These are phyloP conservation scores for Sympetrum striolatum DNA, from an alignment of 2,888 invertebrate species.

Conservation along the genomic window DNA sequence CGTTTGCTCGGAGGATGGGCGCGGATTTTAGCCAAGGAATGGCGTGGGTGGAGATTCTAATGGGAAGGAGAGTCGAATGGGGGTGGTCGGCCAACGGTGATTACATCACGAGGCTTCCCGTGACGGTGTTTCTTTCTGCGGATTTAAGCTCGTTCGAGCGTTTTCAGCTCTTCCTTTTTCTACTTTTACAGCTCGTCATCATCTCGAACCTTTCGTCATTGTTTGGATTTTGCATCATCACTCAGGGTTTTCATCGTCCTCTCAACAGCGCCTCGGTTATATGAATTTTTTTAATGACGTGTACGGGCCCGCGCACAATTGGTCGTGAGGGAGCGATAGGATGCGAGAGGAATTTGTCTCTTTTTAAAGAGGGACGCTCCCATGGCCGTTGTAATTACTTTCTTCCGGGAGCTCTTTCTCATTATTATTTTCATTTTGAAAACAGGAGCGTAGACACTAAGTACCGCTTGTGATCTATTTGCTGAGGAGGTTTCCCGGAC, in stretches of 20 bases:
- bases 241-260: neutral
- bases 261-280: neutral
- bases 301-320: constrained; percentile 11
- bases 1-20: neutral
- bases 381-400: neutral
- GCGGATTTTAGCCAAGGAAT: neutral
- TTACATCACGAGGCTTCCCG: neutral
- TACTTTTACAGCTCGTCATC: neutral
- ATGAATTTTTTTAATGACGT: constrained; percentile 16
- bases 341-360: neutral
- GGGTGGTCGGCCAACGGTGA: neutral
- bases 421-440: neutral
- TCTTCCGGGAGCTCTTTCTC: neutral
- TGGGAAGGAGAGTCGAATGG: neutral
- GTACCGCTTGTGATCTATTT: too few species aligned
- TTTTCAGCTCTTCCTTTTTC: neutral
- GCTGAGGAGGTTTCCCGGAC: too few species aligned
- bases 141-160: neutral
- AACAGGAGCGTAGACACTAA: too few species aligned
- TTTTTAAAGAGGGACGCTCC: neutral
- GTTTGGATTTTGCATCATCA: constrained; percentile 39
- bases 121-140: neutral
- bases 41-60: neutral
- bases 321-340: constrained; percentile 1
- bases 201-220: constrained; percentile 31